Evolutionary conservation across 2,797 vertebrate genomes (phyloP).

Genomic region (Hypotaenidia okinawae): DNA sequence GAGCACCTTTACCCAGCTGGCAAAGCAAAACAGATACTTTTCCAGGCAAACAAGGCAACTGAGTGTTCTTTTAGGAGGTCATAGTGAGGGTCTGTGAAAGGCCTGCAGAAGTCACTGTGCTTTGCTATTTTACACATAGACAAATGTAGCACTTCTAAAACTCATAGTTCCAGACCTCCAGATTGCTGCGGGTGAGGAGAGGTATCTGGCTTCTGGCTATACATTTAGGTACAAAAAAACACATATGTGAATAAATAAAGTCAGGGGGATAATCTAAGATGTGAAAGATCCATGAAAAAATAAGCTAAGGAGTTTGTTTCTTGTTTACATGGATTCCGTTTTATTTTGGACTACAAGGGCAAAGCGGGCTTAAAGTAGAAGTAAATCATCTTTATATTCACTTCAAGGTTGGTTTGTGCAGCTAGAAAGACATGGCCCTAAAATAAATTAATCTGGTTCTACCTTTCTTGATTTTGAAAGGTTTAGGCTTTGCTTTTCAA

Average conservation of each 20-base stretch:
- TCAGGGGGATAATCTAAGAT: conserved; percentile 43
- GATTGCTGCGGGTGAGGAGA: conserved; percentile 42
- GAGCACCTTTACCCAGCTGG: not conserved
- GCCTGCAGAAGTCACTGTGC: not conserved
- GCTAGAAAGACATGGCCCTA: conserved; percentile 41
- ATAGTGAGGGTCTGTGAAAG: not conserved
- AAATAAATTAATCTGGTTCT: conserved; percentile 44
- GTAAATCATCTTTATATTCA: conserved; percentile 51
- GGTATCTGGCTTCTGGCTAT: conserved; percentile 53
- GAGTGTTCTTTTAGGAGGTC: not conserved
- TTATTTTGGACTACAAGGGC: conserved; percentile 38
- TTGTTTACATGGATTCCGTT: conserved; percentile 52
- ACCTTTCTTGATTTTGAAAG: conserved; percentile 52
- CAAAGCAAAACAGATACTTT: not conserved
- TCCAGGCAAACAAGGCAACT: not conserved
- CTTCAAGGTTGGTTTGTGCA: conserved; percentile 35
- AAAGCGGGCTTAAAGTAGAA: conserved; percentile 41
- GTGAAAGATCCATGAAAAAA: conserved; percentile 47
- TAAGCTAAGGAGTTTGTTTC: conserved; percentile 56
- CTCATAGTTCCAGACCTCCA: conserved; percentile 9
- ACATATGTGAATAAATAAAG: conserved; percentile 54
- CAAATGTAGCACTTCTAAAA: not conserved
- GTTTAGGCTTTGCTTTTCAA: conserved; percentile 45
- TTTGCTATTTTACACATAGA: not conserved
- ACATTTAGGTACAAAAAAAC: conserved; percentile 17